phyloP scores from a whole-genome alignment of 2,888 invertebrate species.

The Cryptocephalus moraei region DNA sequence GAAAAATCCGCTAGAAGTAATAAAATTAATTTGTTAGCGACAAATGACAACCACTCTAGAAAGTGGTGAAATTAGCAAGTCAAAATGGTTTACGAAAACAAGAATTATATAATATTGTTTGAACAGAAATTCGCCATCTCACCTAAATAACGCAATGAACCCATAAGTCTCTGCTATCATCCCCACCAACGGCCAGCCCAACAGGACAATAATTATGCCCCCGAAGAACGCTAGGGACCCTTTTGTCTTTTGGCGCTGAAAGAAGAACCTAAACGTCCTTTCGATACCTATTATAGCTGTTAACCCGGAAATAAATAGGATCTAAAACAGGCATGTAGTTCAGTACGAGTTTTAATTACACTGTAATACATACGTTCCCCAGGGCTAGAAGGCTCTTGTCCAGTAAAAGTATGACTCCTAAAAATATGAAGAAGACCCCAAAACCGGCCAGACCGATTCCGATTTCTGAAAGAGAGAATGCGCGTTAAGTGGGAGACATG shows the following conservation, averaged over 20 bases:
- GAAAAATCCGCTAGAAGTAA: constrained; percentile 79
- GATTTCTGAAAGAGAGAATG: constrained; percentile 40
- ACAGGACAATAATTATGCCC: constrained; percentile 82
- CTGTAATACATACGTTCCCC: constrained; percentile 79
- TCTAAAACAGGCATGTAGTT: constrained; percentile 53
- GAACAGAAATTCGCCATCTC: constrained; percentile 15
- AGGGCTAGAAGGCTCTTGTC: constrained; percentile 97
- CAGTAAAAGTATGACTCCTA: constrained; percentile 87
- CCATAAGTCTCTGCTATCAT: constrained; percentile 97
- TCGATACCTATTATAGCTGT: constrained; percentile 94
- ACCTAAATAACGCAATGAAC: constrained; percentile 79
- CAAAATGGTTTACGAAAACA: too few relatives aligned
- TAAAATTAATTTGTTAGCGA: constrained; percentile 1
- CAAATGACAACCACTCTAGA: neutral
- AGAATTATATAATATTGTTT: neutral
- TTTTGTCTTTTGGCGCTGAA: constrained; percentile 91
- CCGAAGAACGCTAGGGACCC: constrained; percentile 85
- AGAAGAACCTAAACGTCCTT: constrained; percentile 93
- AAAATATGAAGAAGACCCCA: constrained; percentile 88
- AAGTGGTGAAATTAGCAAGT: too few relatives aligned
- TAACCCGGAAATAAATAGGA: constrained; percentile 89
- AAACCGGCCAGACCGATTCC: constrained; percentile 95
- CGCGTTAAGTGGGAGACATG: too few relatives aligned
- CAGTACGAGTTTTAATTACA: neutral
- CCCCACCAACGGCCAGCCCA: constrained; percentile 94